Evolutionary conservation across 1,140 invertebrate species (phyloP).

Genomic region (Caerostris darwini): DNA sequence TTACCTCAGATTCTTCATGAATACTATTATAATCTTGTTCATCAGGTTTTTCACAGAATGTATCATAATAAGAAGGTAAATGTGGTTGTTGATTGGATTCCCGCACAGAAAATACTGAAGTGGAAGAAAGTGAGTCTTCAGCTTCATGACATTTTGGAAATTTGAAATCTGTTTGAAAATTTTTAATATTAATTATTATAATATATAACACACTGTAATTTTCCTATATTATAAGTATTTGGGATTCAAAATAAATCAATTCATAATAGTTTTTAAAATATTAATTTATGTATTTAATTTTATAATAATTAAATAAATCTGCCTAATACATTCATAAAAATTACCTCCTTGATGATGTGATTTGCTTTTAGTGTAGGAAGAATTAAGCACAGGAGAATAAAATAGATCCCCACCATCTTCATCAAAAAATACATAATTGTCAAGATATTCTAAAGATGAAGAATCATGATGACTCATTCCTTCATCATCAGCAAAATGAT

Average conservation of each 20-base stretch:
- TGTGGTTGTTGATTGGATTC: slow-evolving; percentile 24
- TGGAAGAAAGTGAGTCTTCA: slow-evolving; percentile 29
- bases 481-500: slow-evolving; percentile 87
- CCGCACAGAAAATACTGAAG: slow-evolving; percentile 33
- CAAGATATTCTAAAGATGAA: slow-evolving; percentile 84
- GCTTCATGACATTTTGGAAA: slow-evolving; percentile 22
- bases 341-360: slow-evolving; percentile 45
- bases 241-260: neutral
- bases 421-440: slow-evolving; percentile 81
- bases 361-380: slow-evolving; percentile 63
- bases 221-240: neutral
- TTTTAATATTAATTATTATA: neutral
- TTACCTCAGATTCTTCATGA: slow-evolving; percentile 68
- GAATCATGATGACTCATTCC: slow-evolving; percentile 85
- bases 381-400: slow-evolving; percentile 48
- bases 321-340: neutral
- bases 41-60: slow-evolving; percentile 50
- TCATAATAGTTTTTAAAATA: neutral
- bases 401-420: slow-evolving; percentile 78
- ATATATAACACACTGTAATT: neutral
- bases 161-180: slow-evolving; percentile 4
- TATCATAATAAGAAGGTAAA: slow-evolving; percentile 67
- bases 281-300: neutral
- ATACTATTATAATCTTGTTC: slow-evolving; percentile 46
- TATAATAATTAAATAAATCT: neutral